phyloP scores from a whole-genome alignment of 2,113 vertebrate species.

The Axis porcinus region DNA sequence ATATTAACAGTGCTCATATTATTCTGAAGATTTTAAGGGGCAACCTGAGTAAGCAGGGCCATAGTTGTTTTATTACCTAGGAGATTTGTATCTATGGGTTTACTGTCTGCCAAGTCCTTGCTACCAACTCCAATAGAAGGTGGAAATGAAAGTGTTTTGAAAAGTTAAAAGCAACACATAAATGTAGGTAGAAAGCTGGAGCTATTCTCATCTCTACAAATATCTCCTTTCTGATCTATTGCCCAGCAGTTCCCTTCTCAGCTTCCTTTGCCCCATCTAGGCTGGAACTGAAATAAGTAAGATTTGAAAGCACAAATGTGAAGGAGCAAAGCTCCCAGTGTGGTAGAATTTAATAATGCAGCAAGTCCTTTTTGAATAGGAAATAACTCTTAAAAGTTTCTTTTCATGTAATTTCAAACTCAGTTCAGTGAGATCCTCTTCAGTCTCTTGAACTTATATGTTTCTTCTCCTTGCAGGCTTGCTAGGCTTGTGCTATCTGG shows the following conservation, averaged over 20 bases:
- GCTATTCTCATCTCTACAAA: slow-evolving; percentile 6
- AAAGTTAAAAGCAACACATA: slow-evolving; percentile 30
- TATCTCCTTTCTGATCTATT: slow-evolving; percentile 48
- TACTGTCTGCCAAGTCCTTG: background rate
- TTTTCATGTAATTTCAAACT: slow-evolving; percentile 59
- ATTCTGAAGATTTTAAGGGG: background rate
- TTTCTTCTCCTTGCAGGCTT: background rate
- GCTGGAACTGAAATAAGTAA: slow-evolving; percentile 38
- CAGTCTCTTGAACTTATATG: slow-evolving; percentile 34
- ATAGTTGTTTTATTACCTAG: background rate
- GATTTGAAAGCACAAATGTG: slow-evolving; percentile 38
- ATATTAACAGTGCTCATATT: background rate
- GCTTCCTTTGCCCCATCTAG: slow-evolving; percentile 8
- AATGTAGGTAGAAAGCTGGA: background rate
- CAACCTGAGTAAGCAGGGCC: background rate
- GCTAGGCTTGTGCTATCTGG: background rate
- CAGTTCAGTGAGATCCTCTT: slow-evolving; percentile 39
- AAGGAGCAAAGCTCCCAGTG: slow-evolving; percentile 40
- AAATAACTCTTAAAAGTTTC: slow-evolving; percentile 68
- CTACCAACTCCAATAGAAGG: background rate
- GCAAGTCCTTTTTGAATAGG: slow-evolving; percentile 56
- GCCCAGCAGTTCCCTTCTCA: background rate
- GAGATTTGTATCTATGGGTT: background rate
- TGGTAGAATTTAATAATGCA: slow-evolving; percentile 67
- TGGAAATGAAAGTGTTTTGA: slow-evolving; percentile 5